Evolutionary conservation across 2,888 invertebrate species (phyloP).

Genomic region (Yponomeuta malinellus): DNA sequence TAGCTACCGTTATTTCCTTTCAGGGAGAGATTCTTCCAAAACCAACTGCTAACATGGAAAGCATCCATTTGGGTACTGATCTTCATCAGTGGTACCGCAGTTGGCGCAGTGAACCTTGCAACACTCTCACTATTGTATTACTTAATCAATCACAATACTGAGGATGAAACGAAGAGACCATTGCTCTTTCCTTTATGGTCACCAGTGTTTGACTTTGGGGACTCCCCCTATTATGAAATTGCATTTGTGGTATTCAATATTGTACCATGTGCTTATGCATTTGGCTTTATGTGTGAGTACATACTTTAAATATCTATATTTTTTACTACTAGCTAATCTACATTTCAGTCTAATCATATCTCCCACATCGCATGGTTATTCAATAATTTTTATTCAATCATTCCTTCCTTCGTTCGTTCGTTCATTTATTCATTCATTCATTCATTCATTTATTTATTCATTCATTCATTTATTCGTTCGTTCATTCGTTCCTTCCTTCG

Average conservation of each 20-base stretch:
- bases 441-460: no score
- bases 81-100: slow-evolving; percentile 26
- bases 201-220: slow-evolving; percentile 33
- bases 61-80: slow-evolving; percentile 29
- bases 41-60: slow-evolving; percentile 44
- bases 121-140: slow-evolving; percentile 27
- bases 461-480: no score
- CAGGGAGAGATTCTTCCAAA: slow-evolving; percentile 41
- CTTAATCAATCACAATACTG: slow-evolving; percentile 28
- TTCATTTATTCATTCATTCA: no score
- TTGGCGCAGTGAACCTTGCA: slow-evolving; percentile 28
- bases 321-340: background rate
- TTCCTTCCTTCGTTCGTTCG: no score
- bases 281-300: slow-evolving; percentile 43
- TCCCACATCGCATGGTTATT: no score
- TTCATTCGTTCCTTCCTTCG: no score
- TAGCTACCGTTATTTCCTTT: slow-evolving; percentile 3
- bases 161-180: slow-evolving; percentile 31
- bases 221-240: slow-evolving; percentile 43
- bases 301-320: background rate
- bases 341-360: no score
- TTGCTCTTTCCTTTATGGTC: slow-evolving; percentile 46
- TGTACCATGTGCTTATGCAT: slow-evolving; percentile 30
- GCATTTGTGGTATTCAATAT: slow-evolving; percentile 33
- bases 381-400: no score